These are phyloP conservation scores for Phodopus roborovskii DNA, from an alignment of 2,113 vertebrate species.

Conservation along the genomic window DNA sequence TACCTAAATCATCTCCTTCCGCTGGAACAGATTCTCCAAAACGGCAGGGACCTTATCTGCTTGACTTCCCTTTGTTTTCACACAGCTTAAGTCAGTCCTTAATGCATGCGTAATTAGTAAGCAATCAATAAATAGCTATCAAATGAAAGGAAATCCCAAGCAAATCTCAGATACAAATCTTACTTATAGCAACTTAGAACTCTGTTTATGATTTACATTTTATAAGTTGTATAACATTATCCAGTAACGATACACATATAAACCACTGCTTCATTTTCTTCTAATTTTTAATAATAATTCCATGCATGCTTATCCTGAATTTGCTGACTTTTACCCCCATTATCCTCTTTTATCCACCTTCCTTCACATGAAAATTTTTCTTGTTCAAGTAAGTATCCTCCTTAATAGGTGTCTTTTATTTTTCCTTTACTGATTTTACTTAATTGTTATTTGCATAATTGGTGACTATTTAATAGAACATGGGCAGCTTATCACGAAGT, in stretches of 20 bases:
- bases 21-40: not conserved
- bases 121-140: not conserved
- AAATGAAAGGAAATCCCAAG: not conserved
- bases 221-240: not conserved
- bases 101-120: not conserved
- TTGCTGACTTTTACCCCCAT: not conserved
- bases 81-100: not conserved
- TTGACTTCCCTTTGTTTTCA: not conserved
- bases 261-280: not conserved
- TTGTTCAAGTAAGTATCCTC: no score
- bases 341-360: not conserved
- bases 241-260: not conserved
- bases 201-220: conserved; percentile 17
- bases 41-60: not conserved
- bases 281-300: not conserved
- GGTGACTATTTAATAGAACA: no score
- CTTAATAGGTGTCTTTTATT: not conserved
- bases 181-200: not conserved
- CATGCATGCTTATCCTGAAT: no score
- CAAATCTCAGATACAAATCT: not conserved
- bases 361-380: not conserved
- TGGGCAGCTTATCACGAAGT: not conserved
- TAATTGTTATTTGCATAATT: not conserved
- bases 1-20: not conserved
- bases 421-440: not conserved